Conservation (phyloP, 2,888 invertebrate species). For the Baronia brevicornis region DNA sequence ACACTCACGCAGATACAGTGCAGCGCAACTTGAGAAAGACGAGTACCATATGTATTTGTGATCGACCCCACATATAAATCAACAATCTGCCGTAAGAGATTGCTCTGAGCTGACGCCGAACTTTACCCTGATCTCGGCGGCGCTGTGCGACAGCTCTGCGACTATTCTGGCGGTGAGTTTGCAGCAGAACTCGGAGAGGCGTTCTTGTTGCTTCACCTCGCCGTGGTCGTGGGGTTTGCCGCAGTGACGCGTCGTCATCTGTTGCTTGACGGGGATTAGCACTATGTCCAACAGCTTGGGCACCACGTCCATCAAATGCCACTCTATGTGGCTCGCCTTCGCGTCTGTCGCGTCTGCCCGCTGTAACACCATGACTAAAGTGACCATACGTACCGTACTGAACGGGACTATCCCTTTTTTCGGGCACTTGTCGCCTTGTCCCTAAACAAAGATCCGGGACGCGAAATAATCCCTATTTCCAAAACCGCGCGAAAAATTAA, state of each 20-base stretch:
- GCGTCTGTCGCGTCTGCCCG: conserved; percentile 29
- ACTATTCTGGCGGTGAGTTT: conserved; percentile 88
- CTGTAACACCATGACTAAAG: conserved; percentile 33
- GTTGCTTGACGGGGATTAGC: conserved; percentile 82
- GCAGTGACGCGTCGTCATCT: conserved; percentile 67
- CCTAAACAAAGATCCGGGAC: not conserved
- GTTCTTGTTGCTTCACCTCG: conserved; percentile 71
- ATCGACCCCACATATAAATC: too few relatives aligned
- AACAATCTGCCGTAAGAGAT: too few relatives aligned
- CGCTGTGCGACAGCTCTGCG: conserved; percentile 82
- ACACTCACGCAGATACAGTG: too few relatives aligned
- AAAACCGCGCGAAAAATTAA: too few relatives aligned
- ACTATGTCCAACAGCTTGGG: conserved; percentile 89
- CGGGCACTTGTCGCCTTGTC: too few relatives aligned
- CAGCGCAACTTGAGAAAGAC: too few relatives aligned
- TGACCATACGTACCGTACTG: too few relatives aligned
- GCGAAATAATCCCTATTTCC: not conserved
- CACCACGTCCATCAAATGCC: conserved; percentile 87
- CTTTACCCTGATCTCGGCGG: conserved; percentile 44
- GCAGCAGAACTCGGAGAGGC: conserved; percentile 81
- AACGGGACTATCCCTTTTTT: too few relatives aligned
- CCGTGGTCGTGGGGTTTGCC: conserved; percentile 61
- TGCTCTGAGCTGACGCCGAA: too few relatives aligned
- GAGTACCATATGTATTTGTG: too few relatives aligned
- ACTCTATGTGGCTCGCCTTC: conserved; percentile 51